Evolutionary conservation across 2,113 vertebrate species (phyloP).

Genomic region (Pelodiscus sinensis): DNA sequence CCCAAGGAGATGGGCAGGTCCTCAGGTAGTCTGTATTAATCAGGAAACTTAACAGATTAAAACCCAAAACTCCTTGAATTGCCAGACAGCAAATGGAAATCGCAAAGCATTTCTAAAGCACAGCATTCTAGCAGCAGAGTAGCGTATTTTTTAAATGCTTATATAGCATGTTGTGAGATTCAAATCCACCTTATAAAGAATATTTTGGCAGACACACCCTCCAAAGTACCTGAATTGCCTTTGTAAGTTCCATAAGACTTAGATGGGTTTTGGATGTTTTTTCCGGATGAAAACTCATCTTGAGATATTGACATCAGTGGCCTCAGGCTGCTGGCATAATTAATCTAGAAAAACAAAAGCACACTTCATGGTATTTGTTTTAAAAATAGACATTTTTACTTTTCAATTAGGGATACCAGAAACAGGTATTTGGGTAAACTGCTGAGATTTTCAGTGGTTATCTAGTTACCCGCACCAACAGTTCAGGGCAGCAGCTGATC

Average conservation of each 20-base stretch:
- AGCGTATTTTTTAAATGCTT: neutral
- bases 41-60: neutral
- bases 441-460: too few species aligned
- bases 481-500: too few species aligned
- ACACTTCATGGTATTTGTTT: neutral
- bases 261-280: neutral
- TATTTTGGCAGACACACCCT: neutral
- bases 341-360: slow-evolving; percentile 40
- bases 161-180: neutral
- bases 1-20: neutral
- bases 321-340: slow-evolving; percentile 17
- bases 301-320: slow-evolving; percentile 26
- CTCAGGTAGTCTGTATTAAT: neutral
- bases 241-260: slow-evolving; percentile 17
- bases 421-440: too few species aligned
- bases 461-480: too few species aligned
- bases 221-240: slow-evolving; percentile 16
- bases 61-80: neutral
- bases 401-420: too few species aligned
- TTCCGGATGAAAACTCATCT: slow-evolving; percentile 13
- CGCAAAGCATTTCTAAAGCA: neutral
- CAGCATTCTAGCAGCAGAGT: neutral
- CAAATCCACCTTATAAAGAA: neutral
- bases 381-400: neutral
- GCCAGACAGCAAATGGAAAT: neutral